phyloP scores from a whole-genome alignment of 1,140 invertebrate genomes.

The Ganaspis sp. region DNA sequence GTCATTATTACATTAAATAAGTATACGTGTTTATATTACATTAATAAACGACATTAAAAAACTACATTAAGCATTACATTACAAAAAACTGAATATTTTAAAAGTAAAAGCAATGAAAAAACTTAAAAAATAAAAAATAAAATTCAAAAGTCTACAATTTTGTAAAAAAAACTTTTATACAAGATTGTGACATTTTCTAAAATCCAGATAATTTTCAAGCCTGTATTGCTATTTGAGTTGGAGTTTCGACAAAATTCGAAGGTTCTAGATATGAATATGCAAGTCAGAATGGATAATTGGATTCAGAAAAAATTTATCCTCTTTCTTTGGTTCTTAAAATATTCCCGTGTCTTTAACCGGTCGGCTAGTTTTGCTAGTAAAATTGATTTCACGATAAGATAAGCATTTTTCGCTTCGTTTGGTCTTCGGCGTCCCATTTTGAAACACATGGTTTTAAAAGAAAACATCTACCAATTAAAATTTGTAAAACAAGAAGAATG shows the following conservation, averaged over 20 bases:
- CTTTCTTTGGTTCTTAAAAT: conserved; percentile 20
- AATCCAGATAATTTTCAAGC: too few species aligned
- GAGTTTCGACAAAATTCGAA: neutral
- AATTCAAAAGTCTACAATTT: too few species aligned
- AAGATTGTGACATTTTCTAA: too few species aligned
- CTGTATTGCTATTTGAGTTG: neutral
- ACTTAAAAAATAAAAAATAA: too few species aligned
- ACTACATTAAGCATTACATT: too few species aligned
- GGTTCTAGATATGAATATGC: conserved; percentile 19
- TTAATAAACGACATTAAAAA: too few species aligned
- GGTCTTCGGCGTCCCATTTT: conserved; percentile 24
- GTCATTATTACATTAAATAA: too few species aligned
- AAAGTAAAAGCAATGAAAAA: too few species aligned
- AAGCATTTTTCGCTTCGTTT: conserved; percentile 29
- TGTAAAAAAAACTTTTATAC: too few species aligned
- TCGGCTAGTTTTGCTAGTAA: conserved; percentile 15
- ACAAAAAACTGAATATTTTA: too few species aligned
- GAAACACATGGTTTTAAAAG: conserved; percentile 14
- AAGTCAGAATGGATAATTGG: conserved; percentile 22
- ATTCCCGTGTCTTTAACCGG: conserved; percentile 13
- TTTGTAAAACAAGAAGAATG: conserved; percentile 26
- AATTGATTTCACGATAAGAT: conserved; percentile 26
- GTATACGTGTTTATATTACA: too few species aligned
- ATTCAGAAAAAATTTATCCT: conserved; percentile 27
- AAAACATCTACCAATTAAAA: conserved; percentile 19